Evolutionary conservation across 2,113 vertebrate genomes (phyloP), one percentile per base, ranked within the genome.

Genomic region (Hassar affinis): DNA sequence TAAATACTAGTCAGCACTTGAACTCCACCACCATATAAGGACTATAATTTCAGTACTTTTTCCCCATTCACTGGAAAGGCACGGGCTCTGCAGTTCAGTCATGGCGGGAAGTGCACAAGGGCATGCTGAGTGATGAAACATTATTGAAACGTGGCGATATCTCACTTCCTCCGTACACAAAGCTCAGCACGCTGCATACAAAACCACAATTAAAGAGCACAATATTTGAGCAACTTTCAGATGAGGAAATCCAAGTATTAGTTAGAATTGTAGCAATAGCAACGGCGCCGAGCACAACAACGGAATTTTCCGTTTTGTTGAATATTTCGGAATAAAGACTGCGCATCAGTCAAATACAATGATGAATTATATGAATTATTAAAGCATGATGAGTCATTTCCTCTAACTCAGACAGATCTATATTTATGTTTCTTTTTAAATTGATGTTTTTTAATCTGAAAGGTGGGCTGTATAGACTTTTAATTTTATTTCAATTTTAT

Each of bases 221-320:
- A 86, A 87, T 78, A 86, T 88, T 89, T 88, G 49, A 85, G 38
- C 84, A 88, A 88, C 61, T 86, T 85, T 86, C 49, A 88, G 71
- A 88, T 77, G 84, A 85, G 82, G 87, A 85, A 89, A 86, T 71
- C 62, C 42, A 27, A 66, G 52, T 30, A 61, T 68, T 76, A 74
- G 66, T 76, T 30, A 66, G 75, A 38, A 59, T 66, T 85, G 61
- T 80, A 85, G 56, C 80, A 71, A 80, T 27, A 56, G 12, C 47
- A n/a, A 33, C 52, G 38, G 27, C 27, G 42, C 9, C 25, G 10
- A 9, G 45, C 30, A 62, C 33, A 83, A 56, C 51, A 47, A 30
- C 75, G 85, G 85, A 85, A 88, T 69, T 86, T 88, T 66, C 72
- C 14, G 8, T 49, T 45, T 62, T 7, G 42, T 52, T 42, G 27